Percentiles rank a stretch among this genome's conserved stretches.
These are phyloP conservation scores for Larimichthys polyactis DNA, from an alignment of 2,113 vertebrate genomes.

Conservation along the genomic window DNA sequence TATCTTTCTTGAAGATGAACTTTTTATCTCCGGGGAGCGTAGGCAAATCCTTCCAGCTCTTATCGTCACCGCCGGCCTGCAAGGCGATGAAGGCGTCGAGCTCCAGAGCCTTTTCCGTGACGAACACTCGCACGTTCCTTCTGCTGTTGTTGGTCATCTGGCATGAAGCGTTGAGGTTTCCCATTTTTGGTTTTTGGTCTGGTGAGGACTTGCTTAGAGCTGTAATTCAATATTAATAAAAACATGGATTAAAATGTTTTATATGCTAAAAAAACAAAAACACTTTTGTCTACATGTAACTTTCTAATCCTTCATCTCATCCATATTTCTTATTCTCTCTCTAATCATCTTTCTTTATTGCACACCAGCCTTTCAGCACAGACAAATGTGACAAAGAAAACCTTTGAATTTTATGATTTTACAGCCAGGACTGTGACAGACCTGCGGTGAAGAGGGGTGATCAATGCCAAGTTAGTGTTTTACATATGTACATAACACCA, in stretches of 20 bases:
- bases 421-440: background rate
- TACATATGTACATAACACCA: background rate
- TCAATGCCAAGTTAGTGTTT: background rate
- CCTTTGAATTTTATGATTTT: background rate
- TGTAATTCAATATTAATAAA: background rate
- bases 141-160: conserved; percentile 75
- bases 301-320: background rate
- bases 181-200: conserved; percentile 47
- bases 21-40: conserved; percentile 18
- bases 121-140: conserved; percentile 66
- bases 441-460: background rate
- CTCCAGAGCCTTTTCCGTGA: conserved; percentile 51
- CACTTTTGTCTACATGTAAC: background rate
- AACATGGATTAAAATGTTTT: background rate
- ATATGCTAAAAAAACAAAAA: too few species aligned
- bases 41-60: background rate
- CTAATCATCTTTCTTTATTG: too few species aligned
- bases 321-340: too few species aligned
- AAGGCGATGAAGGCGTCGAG: conserved; percentile 64
- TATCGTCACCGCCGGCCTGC: accelerated
- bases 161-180: conserved; percentile 49
- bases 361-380: background rate
- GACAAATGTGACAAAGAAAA: background rate
- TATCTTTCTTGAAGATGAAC: conserved; percentile 66
- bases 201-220: conserved; percentile 12